phyloP scores from a whole-genome alignment of 2,113 vertebrate genomes.

The Willisornis vidua region DNA sequence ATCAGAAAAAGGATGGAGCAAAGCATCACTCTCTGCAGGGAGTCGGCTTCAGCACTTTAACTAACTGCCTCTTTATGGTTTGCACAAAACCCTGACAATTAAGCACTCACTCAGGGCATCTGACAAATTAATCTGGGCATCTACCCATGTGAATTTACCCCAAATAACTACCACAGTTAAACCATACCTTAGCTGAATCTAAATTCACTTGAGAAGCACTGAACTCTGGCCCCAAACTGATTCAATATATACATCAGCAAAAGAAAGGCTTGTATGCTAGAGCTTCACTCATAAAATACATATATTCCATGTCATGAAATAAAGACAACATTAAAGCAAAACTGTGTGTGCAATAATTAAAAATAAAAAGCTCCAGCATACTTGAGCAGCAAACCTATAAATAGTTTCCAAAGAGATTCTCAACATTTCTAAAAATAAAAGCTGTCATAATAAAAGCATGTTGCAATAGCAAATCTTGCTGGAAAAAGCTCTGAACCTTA shows the following conservation, averaged over 20 bases:
- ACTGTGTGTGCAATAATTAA: background rate
- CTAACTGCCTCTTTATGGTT: background rate
- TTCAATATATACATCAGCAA: background rate
- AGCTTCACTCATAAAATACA: background rate
- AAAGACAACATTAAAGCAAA: conserved; percentile 13
- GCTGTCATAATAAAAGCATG: conserved; percentile 39
- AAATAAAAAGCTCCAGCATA: background rate
- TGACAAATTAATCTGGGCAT: background rate
- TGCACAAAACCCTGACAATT: background rate
- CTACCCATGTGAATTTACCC: background rate
- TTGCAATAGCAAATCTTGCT: conserved; percentile 7
- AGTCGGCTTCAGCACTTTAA: background rate
- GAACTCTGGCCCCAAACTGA: background rate
- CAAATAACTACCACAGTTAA: background rate
- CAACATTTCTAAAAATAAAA: conserved; percentile 44
- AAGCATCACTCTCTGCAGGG: background rate
- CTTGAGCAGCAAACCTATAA: conserved; percentile 24
- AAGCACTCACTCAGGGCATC: background rate
- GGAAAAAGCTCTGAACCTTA: conserved; percentile 19
- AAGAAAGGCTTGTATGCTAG: background rate
- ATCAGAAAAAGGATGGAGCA: background rate
- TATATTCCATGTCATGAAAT: background rate
- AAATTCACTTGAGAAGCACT: background rate
- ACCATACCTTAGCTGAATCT: background rate
- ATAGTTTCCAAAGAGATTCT: conserved; percentile 36